Base-by-base conservation (phyloP, 2,888 invertebrate genomes). In the Rhagonycha fulva region DNA sequence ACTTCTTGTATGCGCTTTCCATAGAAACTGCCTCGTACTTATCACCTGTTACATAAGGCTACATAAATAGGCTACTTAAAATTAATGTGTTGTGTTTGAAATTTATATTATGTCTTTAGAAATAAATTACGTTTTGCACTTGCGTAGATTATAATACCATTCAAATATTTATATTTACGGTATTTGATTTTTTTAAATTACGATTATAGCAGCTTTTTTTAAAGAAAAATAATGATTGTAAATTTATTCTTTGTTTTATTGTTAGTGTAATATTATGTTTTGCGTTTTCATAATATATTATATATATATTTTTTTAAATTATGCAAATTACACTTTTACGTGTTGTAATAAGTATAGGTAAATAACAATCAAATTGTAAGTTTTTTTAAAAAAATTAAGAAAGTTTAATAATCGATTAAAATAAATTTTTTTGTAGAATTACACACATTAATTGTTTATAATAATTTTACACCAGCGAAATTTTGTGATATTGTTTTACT, bases 1-100 rank as follows among this genome's bases (percentile, higher is more conserved):
- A 95, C 87, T 96, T 94, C 87, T 93, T 96, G 90, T 97, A 96
- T 84, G 94, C 94, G 86, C 91, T 95, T 89, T 96, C 95, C 85
- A 92, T 93, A 80, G 94, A 92, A 76, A 94, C 91, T 68, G 96
- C 94, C 87, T 95, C 94, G 89, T 96, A 96, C 89, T 96, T 96
- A 86, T 95, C 95, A 86, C 96, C 96, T 93, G 91, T 73, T 72
- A 30, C 28, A 28, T 47, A 47, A 47, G n/a, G 47, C 47, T n/a
- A 47, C n/a, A 47, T 47, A 47, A 47, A 47, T 47, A 47, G 47
- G 47, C 47, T 47, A 47, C 47, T 47, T 47, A 47, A 47, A 47
- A 47, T 47, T 47, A 47, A 47, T 47, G 47, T 47, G 47, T 47
- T 47, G 47, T 47, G 47, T 47, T 47, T n/a, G 47, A 47, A 47